Conservation (phyloP, 2,113 vertebrate genomes). For the Stercorarius parasiticus region DNA sequence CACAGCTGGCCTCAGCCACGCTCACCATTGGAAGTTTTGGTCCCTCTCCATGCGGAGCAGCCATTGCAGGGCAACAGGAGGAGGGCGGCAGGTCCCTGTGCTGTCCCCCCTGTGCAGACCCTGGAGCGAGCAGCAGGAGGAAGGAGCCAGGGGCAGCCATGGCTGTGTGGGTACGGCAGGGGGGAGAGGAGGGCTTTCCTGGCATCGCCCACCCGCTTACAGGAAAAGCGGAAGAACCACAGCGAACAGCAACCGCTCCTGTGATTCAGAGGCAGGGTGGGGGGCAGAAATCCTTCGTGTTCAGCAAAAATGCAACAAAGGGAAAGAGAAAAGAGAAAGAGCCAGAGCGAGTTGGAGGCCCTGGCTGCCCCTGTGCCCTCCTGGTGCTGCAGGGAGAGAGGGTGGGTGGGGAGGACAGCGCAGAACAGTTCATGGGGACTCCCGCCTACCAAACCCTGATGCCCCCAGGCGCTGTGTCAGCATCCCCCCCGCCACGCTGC, state of each 20-base stretch:
- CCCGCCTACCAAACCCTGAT: background rate
- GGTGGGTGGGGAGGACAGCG: accelerated
- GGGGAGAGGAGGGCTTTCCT: background rate
- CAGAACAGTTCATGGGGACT: background rate
- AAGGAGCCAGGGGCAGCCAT: background rate
- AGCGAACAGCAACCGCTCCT: background rate
- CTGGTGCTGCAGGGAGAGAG: background rate
- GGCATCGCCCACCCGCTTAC: background rate
- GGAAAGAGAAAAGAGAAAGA: background rate
- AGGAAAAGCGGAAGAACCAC: background rate
- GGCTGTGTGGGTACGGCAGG: accelerated
- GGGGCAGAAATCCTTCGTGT: background rate
- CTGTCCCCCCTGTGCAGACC: background rate
- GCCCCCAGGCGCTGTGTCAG: background rate
- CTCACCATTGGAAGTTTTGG: background rate
- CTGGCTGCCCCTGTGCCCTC: background rate
- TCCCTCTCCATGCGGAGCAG: background rate
- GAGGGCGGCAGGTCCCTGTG: background rate
- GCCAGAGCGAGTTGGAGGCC: background rate
- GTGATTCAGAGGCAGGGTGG: background rate
- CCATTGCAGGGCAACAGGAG: accelerated
- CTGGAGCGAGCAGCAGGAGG: background rate
- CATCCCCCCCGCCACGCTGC: background rate
- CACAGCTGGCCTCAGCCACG: background rate
- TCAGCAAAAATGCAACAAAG: background rate